These are phyloP conservation scores for Pangasius sanitwongsei DNA, from an alignment of 2,797 vertebrate genomes.

Conservation along the genomic window DNA sequence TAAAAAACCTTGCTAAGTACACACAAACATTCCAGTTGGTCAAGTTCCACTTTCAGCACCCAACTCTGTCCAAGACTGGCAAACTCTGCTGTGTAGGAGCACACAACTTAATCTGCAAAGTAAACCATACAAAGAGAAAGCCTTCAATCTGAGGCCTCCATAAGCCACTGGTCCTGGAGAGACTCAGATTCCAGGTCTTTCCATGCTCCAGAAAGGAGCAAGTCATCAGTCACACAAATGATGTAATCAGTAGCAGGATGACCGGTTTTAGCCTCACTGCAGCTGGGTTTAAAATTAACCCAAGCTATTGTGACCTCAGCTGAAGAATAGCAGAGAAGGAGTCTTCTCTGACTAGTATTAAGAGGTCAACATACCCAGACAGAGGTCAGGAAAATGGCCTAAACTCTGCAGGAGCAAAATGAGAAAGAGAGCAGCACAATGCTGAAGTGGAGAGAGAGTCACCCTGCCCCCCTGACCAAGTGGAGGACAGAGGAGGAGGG, in stretches of 20 bases:
- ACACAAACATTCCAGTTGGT: slow-evolving; percentile 11
- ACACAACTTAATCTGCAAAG: slow-evolving; percentile 52
- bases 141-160: slow-evolving; percentile 25
- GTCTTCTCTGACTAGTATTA: slow-evolving; percentile 29
- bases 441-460: not conserved
- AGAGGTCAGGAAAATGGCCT: slow-evolving; percentile 58
- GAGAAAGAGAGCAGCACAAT: slow-evolving; percentile 41
- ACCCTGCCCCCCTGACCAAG: not conserved
- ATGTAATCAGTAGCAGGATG: slow-evolving; percentile 34
- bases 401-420: slow-evolving; percentile 47
- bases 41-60: slow-evolving; percentile 22
- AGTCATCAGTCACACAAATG: slow-evolving; percentile 18
- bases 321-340: slow-evolving; percentile 32
- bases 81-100: slow-evolving; percentile 40
- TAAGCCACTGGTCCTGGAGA: slow-evolving; percentile 20
- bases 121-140: slow-evolving; percentile 42
- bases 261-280: slow-evolving; percentile 14
- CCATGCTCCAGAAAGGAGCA: not conserved
- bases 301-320: not conserved
- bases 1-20: not conserved
- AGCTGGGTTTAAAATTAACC: slow-evolving; percentile 40
- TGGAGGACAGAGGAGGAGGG: slow-evolving; percentile 21
- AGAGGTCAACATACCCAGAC: slow-evolving; percentile 48
- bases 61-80: slow-evolving; percentile 56
- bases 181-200: not conserved